Evolutionary conservation across 1,140 invertebrate species (phyloP), one percentile per base, ranked within the genome.

Genomic region (Doryteuthis pealeii): DNA sequence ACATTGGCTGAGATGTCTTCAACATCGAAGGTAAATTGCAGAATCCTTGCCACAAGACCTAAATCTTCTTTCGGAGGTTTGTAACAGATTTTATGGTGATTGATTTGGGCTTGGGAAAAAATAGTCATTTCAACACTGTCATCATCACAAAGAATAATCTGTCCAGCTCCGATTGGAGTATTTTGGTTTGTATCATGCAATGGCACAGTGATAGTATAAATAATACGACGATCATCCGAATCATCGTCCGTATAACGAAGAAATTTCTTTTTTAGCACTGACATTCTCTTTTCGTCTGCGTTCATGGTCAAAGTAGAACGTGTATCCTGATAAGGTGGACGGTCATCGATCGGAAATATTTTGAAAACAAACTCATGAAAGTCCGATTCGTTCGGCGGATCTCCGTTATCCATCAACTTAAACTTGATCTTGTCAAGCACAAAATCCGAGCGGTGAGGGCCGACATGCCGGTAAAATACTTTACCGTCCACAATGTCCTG

Each of bases 11-110:
- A 79, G n/a, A 76, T 72, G 73, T 89, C 88, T 65, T 84, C 78
- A 1, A 89, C 88, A 70, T 82, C 79, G 74, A 85, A 89, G 68
- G 81, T 76, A 76, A 89, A 85, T 69, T 87, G 84, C 28, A 89
- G 81, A 58, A 87, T 80, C 70, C 86, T 80, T 2, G 86, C 83
- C 10, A 83, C 77, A 33, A 89, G 77, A 1, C 88, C 87, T 22
- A 87, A 76, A 73, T 88, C 87, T 32, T 78, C 76, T n/a, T 68
- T 78, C 12, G 88, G 87, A 1, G 88, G 87, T 40, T 82, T 76
- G 72, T 86, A 89, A 73, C 88, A 87, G 35, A 89, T 81, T 78
- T 88, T 88, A 30, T 83, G 79, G 68, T 89, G 86, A 72, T 87
- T 87, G 8, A 89, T 76, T 75, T 89, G 82, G 22, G 85, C 81